phyloP scores from a whole-genome alignment of 1,140 invertebrate genomes.

The Drosophila persimilis region DNA sequence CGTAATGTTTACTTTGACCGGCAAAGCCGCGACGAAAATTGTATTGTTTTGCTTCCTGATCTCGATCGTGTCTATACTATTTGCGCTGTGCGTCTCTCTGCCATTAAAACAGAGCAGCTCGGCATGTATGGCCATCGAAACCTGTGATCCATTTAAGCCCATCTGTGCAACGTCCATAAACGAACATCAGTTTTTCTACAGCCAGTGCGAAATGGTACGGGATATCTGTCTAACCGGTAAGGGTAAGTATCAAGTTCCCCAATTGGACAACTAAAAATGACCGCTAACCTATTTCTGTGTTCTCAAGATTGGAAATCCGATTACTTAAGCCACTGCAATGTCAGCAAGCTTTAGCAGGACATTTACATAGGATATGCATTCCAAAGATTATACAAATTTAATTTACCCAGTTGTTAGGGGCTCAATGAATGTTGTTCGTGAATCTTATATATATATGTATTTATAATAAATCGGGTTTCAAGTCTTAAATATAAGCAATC shows the following conservation, averaged over 20 bases:
- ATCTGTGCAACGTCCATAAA: conserved; percentile 60
- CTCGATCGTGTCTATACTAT: conserved; percentile 31
- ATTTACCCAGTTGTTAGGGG: neutral
- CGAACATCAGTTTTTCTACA: conserved; percentile 80
- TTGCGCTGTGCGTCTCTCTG: conserved; percentile 36
- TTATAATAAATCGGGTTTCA: conserved; percentile 29
- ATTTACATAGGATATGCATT: no score
- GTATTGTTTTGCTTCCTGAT: conserved; percentile 44
- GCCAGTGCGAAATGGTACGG: conserved; percentile 76
- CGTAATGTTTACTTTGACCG: conserved; percentile 10
- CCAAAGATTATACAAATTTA: neutral
- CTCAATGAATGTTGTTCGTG: neutral
- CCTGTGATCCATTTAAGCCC: conserved; percentile 68
- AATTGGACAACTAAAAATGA: neutral
- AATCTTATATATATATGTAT: conserved; percentile 8
- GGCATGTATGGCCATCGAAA: conserved; percentile 46
- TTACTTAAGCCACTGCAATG: conserved; percentile 73
- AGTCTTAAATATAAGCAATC: conserved; percentile 19
- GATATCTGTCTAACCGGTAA: conserved; percentile 75
- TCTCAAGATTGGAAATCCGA: conserved; percentile 72
- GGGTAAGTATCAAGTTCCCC: conserved; percentile 32
- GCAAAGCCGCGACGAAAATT: conserved; percentile 19
- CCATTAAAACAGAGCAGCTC: conserved; percentile 39
- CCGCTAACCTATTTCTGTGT: neutral
- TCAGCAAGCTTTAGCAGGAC: conserved; percentile 50